Percentiles rank a stretch among this genome's conserved stretches.
Evolutionary conservation across 2,113 vertebrate genomes (phyloP).

Genomic region (Chaenocephalus aceratus): DNA sequence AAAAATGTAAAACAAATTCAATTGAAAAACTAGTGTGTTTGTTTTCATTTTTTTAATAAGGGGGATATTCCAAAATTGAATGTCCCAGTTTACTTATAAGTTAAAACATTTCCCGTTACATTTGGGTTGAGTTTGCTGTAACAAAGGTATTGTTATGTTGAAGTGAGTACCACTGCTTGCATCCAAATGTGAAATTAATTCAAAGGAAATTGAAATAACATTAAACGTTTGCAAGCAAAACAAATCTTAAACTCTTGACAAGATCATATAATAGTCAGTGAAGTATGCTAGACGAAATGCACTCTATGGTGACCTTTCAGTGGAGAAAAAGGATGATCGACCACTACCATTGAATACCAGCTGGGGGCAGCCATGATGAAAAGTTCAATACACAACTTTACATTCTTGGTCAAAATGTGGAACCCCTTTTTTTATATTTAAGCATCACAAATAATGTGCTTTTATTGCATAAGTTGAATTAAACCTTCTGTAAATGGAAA

Average conservation of each 20-base stretch:
- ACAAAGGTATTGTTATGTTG: no score
- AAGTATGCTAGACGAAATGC: background rate
- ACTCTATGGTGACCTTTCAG: no score
- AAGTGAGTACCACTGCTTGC: background rate
- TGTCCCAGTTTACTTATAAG: background rate
- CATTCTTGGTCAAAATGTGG: background rate
- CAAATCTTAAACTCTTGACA: no score
- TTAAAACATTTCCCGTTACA: background rate
- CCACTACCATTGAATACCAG: background rate
- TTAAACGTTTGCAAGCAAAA: background rate
- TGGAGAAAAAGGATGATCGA: no score
- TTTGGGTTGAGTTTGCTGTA: background rate
- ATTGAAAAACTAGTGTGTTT: background rate
- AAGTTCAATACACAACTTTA: background rate
- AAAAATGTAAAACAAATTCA: conserved; percentile 23
- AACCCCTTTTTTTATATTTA: background rate
- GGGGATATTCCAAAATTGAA: background rate
- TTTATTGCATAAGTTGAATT: no score
- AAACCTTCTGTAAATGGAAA: no score
- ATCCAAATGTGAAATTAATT: background rate
- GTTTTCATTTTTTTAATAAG: background rate
- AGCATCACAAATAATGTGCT: background rate
- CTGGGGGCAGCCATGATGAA: background rate
- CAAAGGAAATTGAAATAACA: background rate
- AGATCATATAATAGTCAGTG: no score